Conservation (phyloP, 2,888 invertebrate species). For the Apodemia zela region DNA sequence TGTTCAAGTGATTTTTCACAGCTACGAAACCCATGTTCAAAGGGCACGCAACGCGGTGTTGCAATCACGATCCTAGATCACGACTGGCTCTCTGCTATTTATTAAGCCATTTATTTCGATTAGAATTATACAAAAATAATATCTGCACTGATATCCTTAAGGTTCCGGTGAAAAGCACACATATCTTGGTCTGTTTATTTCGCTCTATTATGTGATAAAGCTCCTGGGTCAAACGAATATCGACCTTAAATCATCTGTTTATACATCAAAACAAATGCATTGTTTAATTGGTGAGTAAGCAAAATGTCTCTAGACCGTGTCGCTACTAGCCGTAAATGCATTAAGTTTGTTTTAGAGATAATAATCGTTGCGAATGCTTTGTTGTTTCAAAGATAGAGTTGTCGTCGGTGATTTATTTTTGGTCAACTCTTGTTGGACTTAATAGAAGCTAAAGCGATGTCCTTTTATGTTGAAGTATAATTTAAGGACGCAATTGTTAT, state of each 20-base stretch:
- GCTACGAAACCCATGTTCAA: constrained; percentile 74
- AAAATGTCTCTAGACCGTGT: constrained; percentile 76
- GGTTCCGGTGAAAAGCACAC: constrained; percentile 36
- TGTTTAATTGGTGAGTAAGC: constrained; percentile 46
- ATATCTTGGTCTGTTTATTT: constrained; percentile 34
- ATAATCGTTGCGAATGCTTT: constrained; percentile 71
- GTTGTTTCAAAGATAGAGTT: constrained; percentile 77
- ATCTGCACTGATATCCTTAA: constrained; percentile 39
- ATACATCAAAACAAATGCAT: constrained; percentile 39
- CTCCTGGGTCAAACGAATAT: constrained; percentile 36
- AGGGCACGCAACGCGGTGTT: constrained; percentile 77
- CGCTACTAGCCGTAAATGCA: constrained; percentile 78
- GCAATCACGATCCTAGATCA: constrained; percentile 78
- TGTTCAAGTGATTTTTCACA: constrained; percentile 80
- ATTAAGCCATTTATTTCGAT: constrained; percentile 44
- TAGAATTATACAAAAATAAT: constrained; percentile 39
- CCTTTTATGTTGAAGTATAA: constrained; percentile 37
- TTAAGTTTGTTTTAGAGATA: constrained; percentile 78
- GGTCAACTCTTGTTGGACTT: constrained; percentile 67
- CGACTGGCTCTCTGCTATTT: constrained; percentile 69
- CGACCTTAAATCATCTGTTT: constrained; percentile 40
- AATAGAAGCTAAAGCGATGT: constrained; percentile 51
- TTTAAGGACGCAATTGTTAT: constrained; percentile 17
- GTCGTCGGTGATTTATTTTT: constrained; percentile 75
- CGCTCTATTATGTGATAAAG: constrained; percentile 21